Evolutionary conservation across 2,888 invertebrate species (phyloP).

Genomic region (Endomychus coccineus): DNA sequence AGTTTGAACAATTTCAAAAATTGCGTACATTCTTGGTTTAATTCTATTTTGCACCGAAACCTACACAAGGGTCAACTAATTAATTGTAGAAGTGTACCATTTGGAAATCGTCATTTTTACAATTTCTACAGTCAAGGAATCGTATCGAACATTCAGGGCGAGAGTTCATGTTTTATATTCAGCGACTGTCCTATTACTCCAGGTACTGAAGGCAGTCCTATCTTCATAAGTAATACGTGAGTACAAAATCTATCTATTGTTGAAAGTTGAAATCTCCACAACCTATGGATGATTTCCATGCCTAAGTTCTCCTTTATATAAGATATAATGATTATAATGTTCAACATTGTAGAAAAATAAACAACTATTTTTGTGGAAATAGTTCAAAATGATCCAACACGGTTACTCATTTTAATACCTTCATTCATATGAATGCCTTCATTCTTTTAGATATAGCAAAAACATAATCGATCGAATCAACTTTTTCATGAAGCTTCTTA

Average conservation of each 20-base stretch:
- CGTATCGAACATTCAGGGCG: conserved; percentile 51
- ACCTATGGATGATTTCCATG: too few species aligned
- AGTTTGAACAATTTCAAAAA: background rate
- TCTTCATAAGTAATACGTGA: conserved; percentile 36
- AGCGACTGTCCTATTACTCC: conserved; percentile 52
- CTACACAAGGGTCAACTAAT: conserved; percentile 18
- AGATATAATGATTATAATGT: background rate
- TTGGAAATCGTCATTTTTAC: conserved; percentile 47
- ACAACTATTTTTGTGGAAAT: too few species aligned
- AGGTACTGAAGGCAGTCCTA: conserved; percentile 55
- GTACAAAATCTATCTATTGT: too few species aligned
- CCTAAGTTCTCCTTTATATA: background rate
- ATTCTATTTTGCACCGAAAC: conserved; percentile 1
- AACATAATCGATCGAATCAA: too few species aligned
- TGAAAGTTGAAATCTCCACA: too few species aligned
- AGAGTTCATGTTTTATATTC: conserved; percentile 47
- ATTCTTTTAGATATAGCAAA: too few species aligned
- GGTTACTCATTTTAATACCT: too few species aligned
- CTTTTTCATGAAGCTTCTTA: too few species aligned
- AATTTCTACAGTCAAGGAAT: conserved; percentile 51
- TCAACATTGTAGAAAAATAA: too few species aligned
- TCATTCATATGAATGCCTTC: too few species aligned
- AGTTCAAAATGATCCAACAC: too few species aligned
- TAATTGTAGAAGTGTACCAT: conserved; percentile 33
- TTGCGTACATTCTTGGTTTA: background rate